A percentile compares a stretch with the other conserved stretches of the same genome.
Evolutionary conservation across 1,140 invertebrate species (phyloP).

Genomic region (Tetraneura akinire): DNA sequence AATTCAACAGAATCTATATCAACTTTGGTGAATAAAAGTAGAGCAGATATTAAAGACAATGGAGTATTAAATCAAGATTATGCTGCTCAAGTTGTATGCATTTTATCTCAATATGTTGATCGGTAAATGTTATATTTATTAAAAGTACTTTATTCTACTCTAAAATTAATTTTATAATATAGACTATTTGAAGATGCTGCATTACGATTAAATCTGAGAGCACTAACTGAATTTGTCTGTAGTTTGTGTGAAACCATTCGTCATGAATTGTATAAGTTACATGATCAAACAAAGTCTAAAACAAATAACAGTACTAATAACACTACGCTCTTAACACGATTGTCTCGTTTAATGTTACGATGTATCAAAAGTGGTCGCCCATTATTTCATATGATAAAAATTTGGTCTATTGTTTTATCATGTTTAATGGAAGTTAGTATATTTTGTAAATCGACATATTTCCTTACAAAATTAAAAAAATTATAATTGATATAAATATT

Average conservation of each 20-base stretch:
- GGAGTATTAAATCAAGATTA: slow-evolving; percentile 70
- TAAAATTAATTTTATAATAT: slow-evolving; percentile 41
- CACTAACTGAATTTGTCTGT: slow-evolving; percentile 78
- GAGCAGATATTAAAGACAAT: slow-evolving; percentile 63
- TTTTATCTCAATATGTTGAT: slow-evolving; percentile 82
- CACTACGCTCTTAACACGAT: slow-evolving; percentile 68
- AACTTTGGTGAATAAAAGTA: slow-evolving; percentile 69
- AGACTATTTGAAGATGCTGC: slow-evolving; percentile 82
- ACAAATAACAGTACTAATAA: slow-evolving; percentile 50
- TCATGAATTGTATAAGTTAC: slow-evolving; percentile 67
- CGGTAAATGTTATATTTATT: slow-evolving; percentile 58
- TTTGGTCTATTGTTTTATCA: slow-evolving; percentile 84
- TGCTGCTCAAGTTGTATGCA: slow-evolving; percentile 83
- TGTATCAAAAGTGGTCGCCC: slow-evolving; percentile 84
- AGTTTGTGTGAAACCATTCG: slow-evolving; percentile 81
- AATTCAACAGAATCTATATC: slow-evolving; percentile 61
- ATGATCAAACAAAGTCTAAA: slow-evolving; percentile 50
- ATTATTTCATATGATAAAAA: slow-evolving; percentile 83
- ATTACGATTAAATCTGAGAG: slow-evolving; percentile 79
- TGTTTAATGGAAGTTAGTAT: slow-evolving; percentile 82
- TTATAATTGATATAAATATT: slow-evolving; percentile 45
- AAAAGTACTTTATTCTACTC: neutral
- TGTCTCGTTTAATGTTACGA: slow-evolving; percentile 84
- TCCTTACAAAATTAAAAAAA: neutral
- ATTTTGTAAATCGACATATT: neutral